These are phyloP conservation scores for Brachyistius frenatus DNA, from an alignment of 2,113 vertebrate genomes.

Conservation along the genomic window DNA sequence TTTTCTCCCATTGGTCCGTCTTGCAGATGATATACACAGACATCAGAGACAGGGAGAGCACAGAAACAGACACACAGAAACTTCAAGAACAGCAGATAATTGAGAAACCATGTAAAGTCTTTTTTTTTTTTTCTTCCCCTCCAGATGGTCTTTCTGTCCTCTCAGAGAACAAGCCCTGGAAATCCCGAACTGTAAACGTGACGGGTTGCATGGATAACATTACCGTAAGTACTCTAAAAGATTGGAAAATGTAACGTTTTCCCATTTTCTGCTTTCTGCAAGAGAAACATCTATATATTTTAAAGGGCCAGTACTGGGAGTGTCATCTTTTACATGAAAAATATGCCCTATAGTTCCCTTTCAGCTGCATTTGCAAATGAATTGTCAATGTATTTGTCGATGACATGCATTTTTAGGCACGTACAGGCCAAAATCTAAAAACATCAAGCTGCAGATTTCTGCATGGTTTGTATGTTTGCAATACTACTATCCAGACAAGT, in stretches of 20 bases:
- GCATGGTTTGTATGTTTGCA: no score
- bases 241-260: background rate
- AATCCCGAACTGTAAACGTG: conserved; percentile 73
- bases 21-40: background rate
- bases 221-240: conserved; percentile 73
- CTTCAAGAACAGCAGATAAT: conserved; percentile 19
- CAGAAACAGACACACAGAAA: background rate
- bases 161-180: conserved; percentile 29
- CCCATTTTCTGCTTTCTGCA: background rate
- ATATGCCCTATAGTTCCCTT: no score
- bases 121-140: background rate
- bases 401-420: no score
- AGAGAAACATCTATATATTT: background rate
- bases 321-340: background rate
- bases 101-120: background rate
- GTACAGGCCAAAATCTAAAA: no score
- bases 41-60: background rate
- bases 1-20: background rate
- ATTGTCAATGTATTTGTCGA: no score
- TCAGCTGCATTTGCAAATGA: no score
- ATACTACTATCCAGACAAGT: no score
- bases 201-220: conserved; percentile 62
- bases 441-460: no score
- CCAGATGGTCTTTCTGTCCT: conserved; percentile 2
- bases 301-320: background rate